Conservation (phyloP, 2,888 invertebrate species). For the Subacronicta megacephala region DNA sequence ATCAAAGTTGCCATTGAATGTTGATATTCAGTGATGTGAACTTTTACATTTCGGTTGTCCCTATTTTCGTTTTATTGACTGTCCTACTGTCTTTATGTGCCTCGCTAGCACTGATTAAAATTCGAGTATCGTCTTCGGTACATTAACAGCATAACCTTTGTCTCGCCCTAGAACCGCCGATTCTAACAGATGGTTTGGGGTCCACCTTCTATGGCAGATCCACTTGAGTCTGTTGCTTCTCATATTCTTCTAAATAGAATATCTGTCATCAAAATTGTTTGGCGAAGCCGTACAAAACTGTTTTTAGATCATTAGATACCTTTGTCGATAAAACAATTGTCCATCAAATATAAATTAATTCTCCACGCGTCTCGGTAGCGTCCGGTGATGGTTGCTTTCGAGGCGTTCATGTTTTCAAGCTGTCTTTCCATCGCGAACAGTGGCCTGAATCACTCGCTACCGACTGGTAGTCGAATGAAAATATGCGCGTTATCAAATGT, state of each 20-base stretch:
- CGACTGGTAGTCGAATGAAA: slow-evolving; percentile 71
- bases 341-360: slow-evolving; percentile 85
- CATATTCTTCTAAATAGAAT: slow-evolving; percentile 21
- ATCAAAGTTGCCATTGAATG: slow-evolving; percentile 84
- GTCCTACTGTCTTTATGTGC: slow-evolving; percentile 23
- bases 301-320: slow-evolving; percentile 72
- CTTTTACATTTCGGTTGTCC: slow-evolving; percentile 66
- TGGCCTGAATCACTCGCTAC: slow-evolving; percentile 80
- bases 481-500: slow-evolving; percentile 75
- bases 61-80: slow-evolving; percentile 45
- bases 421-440: slow-evolving; percentile 84
- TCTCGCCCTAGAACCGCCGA: slow-evolving; percentile 27
- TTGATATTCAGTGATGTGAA: slow-evolving; percentile 84
- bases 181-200: slow-evolving; percentile 7
- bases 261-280: slow-evolving; percentile 61
- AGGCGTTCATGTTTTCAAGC: slow-evolving; percentile 80
- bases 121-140: slow-evolving; percentile 27
- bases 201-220: slow-evolving; percentile 6
- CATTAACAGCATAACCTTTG: slow-evolving; percentile 28
- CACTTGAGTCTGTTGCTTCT: slow-evolving; percentile 40
- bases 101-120: slow-evolving; percentile 33
- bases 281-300: slow-evolving; percentile 62
- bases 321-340: slow-evolving; percentile 83
- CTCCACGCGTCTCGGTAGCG: slow-evolving; percentile 83
- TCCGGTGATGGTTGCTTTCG: slow-evolving; percentile 87